A percentile compares a stretch with the other conserved stretches of the same genome.
Conservation (phyloP, 2,113 vertebrate genomes). For the Todiramphus chloris region DNA sequence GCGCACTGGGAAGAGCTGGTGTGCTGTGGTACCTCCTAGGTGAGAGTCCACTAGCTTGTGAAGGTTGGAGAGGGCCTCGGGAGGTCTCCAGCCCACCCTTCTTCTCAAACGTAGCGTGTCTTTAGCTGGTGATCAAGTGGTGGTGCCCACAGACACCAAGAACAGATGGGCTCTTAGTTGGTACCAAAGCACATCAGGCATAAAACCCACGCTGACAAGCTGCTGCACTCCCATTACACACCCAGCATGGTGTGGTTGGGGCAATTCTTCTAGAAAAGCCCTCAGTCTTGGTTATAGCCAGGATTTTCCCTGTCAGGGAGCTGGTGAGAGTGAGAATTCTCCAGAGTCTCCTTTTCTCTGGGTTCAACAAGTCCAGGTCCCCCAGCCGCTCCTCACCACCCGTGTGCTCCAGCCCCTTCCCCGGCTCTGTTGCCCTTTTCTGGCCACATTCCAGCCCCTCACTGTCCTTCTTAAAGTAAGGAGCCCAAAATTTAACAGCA, state of each 20-base stretch:
- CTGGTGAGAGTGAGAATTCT: too few species aligned
- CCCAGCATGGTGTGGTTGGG: not conserved
- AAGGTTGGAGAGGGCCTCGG: not conserved
- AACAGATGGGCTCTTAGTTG: accelerated
- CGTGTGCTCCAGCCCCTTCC: too few species aligned
- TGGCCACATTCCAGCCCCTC: not conserved
- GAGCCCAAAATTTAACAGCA: not conserved
- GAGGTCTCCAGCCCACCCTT: not conserved
- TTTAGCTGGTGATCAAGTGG: not conserved
- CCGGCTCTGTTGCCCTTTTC: too few species aligned
- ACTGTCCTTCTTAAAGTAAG: not conserved
- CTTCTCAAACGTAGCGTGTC: accelerated
- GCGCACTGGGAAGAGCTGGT: not conserved
- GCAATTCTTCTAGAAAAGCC: not conserved
- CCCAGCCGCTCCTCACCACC: too few species aligned
- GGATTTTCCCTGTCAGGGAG: not conserved
- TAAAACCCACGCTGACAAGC: not conserved
- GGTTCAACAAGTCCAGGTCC: too few species aligned
- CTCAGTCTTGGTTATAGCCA: not conserved
- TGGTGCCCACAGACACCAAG: too few species aligned
- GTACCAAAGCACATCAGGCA: accelerated
- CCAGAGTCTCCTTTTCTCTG: too few species aligned
- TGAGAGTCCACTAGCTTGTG: accelerated
- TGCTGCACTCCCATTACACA: not conserved
- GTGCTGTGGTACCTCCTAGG: not conserved